A percentile compares a stretch with the other conserved stretches of the same genome.
Conservation (phyloP, 2,888 invertebrate species). For the Monopis laevigella region DNA sequence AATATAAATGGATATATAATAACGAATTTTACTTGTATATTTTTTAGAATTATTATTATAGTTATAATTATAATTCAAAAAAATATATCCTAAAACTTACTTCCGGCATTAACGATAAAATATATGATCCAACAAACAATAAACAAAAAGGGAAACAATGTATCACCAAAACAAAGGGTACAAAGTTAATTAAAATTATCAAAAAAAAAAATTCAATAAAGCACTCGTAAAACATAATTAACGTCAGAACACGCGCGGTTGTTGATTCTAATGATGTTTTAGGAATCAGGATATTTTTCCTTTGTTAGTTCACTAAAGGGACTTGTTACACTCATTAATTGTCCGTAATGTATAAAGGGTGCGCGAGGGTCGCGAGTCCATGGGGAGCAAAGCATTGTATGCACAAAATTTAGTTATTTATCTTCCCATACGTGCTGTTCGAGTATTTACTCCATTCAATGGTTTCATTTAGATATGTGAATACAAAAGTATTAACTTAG, state of each 20-base stretch:
- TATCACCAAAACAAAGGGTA: background rate
- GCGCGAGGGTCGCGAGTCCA: conserved; percentile 36
- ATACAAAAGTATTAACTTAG: conserved; percentile 8
- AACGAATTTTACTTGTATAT: too few relatives aligned
- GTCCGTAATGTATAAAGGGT: conserved; percentile 44
- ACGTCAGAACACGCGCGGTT: conserved; percentile 12
- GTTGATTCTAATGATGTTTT: conserved; percentile 13
- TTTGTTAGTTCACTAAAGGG: conserved; percentile 52
- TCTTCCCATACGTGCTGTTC: conserved; percentile 36
- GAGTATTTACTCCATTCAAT: conserved; percentile 9
- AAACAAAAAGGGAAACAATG: background rate
- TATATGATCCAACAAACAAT: too few relatives aligned
- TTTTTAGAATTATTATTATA: too few relatives aligned
- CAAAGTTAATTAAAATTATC: conserved; percentile 5
- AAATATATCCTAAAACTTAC: too few relatives aligned
- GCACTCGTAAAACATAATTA: conserved; percentile 6
- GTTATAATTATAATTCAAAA: too few relatives aligned
- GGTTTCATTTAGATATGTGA: conserved; percentile 7
- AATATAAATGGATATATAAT: too few relatives aligned
- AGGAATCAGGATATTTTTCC: conserved; percentile 50
- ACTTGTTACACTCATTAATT: conserved; percentile 58
- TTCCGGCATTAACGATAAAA: too few relatives aligned
- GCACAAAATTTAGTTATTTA: conserved; percentile 53
- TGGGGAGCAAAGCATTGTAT: conserved; percentile 47
- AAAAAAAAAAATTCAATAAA: conserved; percentile 9